These are phyloP conservation scores for Hippolais icterina DNA, from an alignment of 2,113 vertebrate genomes.

Conservation along the genomic window DNA sequence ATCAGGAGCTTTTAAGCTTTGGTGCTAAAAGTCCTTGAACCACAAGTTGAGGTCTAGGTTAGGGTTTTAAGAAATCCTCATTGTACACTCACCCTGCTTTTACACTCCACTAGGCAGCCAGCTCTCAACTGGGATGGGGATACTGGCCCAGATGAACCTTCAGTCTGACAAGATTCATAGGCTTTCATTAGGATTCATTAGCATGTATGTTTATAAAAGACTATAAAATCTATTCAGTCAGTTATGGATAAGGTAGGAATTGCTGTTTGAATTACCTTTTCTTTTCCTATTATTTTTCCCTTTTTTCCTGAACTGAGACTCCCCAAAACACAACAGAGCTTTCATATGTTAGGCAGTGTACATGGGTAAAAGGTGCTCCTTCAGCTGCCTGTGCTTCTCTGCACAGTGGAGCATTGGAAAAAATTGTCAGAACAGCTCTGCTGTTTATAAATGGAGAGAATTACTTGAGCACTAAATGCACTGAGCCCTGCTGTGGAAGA, in stretches of 20 bases:
- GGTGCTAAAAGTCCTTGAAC: background rate
- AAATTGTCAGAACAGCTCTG: background rate
- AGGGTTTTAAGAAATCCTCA: background rate
- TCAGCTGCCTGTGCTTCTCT: background rate
- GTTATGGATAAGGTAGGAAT: background rate
- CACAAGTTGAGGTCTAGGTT: background rate
- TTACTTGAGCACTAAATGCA: background rate
- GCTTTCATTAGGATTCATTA: background rate
- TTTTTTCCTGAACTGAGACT: background rate
- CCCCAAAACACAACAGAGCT: background rate
- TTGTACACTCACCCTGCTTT: fast-evolving
- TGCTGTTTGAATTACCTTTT: background rate
- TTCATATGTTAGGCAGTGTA: background rate
- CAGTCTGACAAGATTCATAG: background rate
- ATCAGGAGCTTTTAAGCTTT: background rate
- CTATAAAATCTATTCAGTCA: background rate
- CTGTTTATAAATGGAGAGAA: background rate
- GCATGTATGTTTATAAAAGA: background rate
- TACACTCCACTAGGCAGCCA: background rate
- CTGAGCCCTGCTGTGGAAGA: background rate
- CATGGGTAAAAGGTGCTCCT: background rate
- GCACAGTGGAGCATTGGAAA: background rate
- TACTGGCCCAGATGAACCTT: background rate
- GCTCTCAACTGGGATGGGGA: background rate
- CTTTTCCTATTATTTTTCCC: background rate